Base-by-base conservation (phyloP, 1,140 invertebrate genomes). In the Cardiocondyla obscurior region DNA sequence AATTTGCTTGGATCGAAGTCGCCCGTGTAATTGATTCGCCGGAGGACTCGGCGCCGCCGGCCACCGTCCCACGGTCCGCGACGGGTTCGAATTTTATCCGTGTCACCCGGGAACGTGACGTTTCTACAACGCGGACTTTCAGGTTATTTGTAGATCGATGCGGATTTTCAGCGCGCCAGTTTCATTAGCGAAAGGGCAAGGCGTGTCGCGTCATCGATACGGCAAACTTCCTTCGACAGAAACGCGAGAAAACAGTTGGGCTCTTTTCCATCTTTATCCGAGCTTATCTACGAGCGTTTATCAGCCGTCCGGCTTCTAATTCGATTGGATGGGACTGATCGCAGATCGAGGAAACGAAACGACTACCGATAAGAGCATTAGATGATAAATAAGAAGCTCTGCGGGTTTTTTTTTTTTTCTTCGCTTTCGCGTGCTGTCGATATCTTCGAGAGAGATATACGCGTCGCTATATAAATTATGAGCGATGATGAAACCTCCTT, bases 321-420 rank as follows among this genome's bases (percentile, higher is more conserved):
- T 82, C 86, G 77, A 88, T 88, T 88, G 86, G 73, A 88, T 81
- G n/a, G 46, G n/a, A 49, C 10, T 42, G 62, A 14, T 67, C 49
- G 76, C 36, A 60, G n/a, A 19, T 55, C 0, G 58, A 65, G 33
- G 60, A 16, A 19, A 69, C 25, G 12, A 46, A 25, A 25, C 10
- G 39, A 33, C 7, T 14, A 39, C 7, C 19, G 30, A 25, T 93
- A 91, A 93, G 91, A 92, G 92, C 87, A 92, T 93, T 92, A 89
- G 89, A 87, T 89, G 90, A 93, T 92, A 92, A 93, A 93, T 92
- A 92, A 92, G 83, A 85, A 85, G 64, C 74, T 86, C 84, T 83
- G 85, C 87, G 83, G n/a, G n/a, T n/a, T n/a, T n/a, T n/a, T n/a
- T n/a, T 46, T 16, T 82, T 12, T 36, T 60, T 60, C 6, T 33